phyloP scores from a whole-genome alignment of 1,140 invertebrate species.

The Chironomus tepperi region DNA sequence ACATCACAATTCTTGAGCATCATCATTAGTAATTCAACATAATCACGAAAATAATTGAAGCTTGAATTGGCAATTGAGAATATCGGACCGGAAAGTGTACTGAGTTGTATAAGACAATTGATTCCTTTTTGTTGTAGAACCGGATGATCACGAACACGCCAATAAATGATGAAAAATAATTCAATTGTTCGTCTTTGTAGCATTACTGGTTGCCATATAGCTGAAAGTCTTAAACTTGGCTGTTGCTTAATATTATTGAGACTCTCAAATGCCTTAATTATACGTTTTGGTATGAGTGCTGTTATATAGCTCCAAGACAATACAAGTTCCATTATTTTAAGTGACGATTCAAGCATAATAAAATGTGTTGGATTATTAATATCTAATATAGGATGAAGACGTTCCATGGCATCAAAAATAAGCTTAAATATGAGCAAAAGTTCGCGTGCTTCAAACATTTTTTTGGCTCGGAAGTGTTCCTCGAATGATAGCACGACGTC shows the following conservation, averaged over 20 bases:
- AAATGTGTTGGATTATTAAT: constrained; percentile 32
- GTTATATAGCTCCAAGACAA: constrained; percentile 37
- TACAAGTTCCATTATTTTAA: constrained; percentile 34
- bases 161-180: constrained; percentile 66
- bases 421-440: constrained; percentile 57
- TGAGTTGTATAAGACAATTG: constrained; percentile 63
- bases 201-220: constrained; percentile 56
- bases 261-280: constrained; percentile 52
- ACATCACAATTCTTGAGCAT: constrained; percentile 42
- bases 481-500: constrained; percentile 69
- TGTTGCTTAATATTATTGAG: constrained; percentile 49
- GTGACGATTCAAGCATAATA: constrained; percentile 32
- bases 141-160: constrained; percentile 58
- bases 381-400: constrained; percentile 36
- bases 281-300: constrained; percentile 45
- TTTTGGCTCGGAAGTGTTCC: constrained; percentile 62
- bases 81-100: constrained; percentile 55
- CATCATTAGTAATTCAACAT: not conserved
- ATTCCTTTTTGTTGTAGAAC: constrained; percentile 59
- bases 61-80: constrained; percentile 35
- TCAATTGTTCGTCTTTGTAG: constrained; percentile 53
- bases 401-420: constrained; percentile 34
- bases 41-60: constrained; percentile 19
- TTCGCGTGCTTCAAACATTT: constrained; percentile 61
- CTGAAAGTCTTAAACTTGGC: constrained; percentile 46